Base-by-base conservation (phyloP, 37 sponge, comb jelly and placozoan genomes). In the Eunapius fragilis region DNA sequence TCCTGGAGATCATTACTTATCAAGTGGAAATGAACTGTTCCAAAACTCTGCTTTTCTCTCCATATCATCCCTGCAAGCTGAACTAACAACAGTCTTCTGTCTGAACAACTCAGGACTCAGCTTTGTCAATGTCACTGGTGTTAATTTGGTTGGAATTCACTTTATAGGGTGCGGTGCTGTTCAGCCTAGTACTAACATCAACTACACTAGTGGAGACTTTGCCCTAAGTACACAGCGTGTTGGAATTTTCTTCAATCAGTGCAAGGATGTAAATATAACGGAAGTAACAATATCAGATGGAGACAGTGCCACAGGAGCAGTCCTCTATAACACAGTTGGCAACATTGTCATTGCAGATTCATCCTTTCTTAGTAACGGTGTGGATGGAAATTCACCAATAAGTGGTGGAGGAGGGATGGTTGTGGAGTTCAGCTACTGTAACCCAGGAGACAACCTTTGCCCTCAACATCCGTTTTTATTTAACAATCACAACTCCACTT, bases 351-450 rank as follows among this genome's bases (percentile, higher is more conserved):
- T 91, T 23, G 25, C 36, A 19, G 47, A 72, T 22, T 82, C 67
- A 37, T 48, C 4, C 33, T 90, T 90, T 50, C 49, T 47, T 2
- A n/a, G 68, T n/a, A 85, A 90, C 72, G 68, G 7, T 50, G 68
- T 78, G 0, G 5, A 9, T 23, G 70, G 68, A 4, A 74, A 45
- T 31, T 9, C 24, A 14, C 0, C 41, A 68, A 17, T 36, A 67
- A 34, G 35, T 12, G 77, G 77, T 19, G 82, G 82, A 30, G 85
- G 86, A 41, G 91, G 91, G 2, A 35, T 67, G 7, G 80, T 72
- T 0, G 17, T 89, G 23, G 87, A 83, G 69, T 86, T 86, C 67
- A 78, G 78, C n/a, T 86, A 82, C 75, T 91, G 91, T 74, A 45
- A 37, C 28, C 86, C 91, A n/a, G 91, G 86, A 41, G 75, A 28